A percentile compares a stretch with the other conserved stretches of the same genome.
phyloP scores from a whole-genome alignment of 2,113 vertebrate species.

The Ranitomeya variabilis region DNA sequence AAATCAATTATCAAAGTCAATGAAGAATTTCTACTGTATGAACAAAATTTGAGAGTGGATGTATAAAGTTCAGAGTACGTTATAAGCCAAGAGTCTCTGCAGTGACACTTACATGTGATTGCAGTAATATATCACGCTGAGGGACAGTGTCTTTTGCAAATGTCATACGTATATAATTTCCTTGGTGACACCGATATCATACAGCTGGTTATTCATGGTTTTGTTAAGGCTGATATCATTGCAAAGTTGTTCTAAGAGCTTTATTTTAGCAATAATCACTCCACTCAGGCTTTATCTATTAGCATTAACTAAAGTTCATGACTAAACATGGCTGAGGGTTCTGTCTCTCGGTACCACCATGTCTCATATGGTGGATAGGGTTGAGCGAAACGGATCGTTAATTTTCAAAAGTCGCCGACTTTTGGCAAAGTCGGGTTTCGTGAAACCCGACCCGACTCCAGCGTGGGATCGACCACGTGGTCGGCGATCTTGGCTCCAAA shows the following conservation, averaged over 20 bases:
- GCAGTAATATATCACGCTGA: constrained; percentile 15
- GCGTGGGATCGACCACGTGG: too few relatives aligned
- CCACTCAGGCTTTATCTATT: background rate
- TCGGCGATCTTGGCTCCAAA: too few relatives aligned
- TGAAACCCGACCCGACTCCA: too few relatives aligned
- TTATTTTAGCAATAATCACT: constrained; percentile 34
- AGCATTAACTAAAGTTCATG: background rate
- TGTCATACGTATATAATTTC: constrained; percentile 13
- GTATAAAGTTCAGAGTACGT: background rate
- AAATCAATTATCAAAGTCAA: background rate
- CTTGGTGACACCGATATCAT: background rate
- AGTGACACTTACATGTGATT: background rate
- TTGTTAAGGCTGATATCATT: background rate
- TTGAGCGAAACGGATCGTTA: too few relatives aligned
- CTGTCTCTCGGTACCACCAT: background rate
- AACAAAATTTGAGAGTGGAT: background rate
- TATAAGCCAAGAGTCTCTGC: background rate
- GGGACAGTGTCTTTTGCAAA: background rate
- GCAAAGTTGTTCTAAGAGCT: constrained; percentile 12
- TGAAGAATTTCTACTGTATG: background rate
- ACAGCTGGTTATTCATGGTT: background rate
- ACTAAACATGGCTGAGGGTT: background rate
- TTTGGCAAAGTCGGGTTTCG: too few relatives aligned
- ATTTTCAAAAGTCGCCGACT: too few relatives aligned
- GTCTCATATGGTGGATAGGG: too few relatives aligned